Evolutionary conservation across 2,888 invertebrate genomes (phyloP).

Genomic region (Caenorhabditis becei): DNA sequence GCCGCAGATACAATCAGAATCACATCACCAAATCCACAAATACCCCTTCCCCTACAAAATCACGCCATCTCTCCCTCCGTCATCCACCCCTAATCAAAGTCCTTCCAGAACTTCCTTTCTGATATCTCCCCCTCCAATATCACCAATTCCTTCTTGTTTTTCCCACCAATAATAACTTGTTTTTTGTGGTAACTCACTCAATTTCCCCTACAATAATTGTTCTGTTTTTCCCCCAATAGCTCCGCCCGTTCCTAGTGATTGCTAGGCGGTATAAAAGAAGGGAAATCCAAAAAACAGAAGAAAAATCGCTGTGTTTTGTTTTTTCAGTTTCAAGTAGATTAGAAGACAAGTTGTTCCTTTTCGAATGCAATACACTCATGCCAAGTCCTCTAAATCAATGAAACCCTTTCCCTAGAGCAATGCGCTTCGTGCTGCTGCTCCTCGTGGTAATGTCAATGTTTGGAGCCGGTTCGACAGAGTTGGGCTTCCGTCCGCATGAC

Average conservation of each 20-base stretch:
- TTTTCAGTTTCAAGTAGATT: constrained; percentile 2
- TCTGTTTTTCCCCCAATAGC: neutral
- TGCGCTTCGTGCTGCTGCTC: neutral
- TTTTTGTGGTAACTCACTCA: too few species aligned
- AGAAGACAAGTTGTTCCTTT: too few species aligned
- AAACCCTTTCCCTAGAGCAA: constrained; percentile 9
- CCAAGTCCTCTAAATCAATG: too few species aligned
- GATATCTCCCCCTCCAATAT: neutral
- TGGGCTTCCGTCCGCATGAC: constrained; percentile 21
- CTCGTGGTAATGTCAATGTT: neutral
- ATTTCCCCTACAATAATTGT: neutral
- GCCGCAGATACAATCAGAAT: too few species aligned
- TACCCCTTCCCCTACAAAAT: too few species aligned
- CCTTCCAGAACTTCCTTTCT: too few species aligned
- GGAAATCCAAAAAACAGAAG: neutral
- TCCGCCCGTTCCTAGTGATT: neutral
- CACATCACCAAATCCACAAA: too few species aligned
- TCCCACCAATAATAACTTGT: neutral
- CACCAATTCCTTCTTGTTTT: neutral
- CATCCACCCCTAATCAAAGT: too few species aligned
- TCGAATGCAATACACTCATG: too few species aligned
- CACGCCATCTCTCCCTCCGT: too few species aligned
- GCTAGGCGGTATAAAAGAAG: neutral
- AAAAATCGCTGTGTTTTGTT: neutral
- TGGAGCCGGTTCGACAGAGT: neutral